Evolutionary conservation across 2,113 vertebrate genomes (phyloP), one percentile per base, ranked within the genome.

Genomic region (Nanorana parkeri): DNA sequence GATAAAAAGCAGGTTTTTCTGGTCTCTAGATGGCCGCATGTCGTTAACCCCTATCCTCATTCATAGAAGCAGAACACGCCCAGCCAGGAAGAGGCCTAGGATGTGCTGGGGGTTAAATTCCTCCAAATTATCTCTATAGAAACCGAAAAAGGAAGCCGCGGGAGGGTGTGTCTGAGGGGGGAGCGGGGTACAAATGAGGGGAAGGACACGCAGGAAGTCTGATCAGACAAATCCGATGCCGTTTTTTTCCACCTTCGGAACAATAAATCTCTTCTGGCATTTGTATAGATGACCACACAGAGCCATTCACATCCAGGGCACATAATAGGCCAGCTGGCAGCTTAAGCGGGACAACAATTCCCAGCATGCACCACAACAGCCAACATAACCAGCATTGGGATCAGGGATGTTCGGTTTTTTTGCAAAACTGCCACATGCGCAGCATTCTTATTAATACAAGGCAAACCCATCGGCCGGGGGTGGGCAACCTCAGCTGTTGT

Each of bases 81-180:
- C 5, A 10, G 20, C 4, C 41, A 11, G 20, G 21, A 60, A 60
- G 8, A 23, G 21, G 20, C 17, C 58, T 10, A n/a, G n/a, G 58
- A n/a, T 21, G 8, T 11, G 58, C 20, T 21, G 21, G 58, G 32
- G 58, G 58, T 60, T 60, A 60, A 60, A 69, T 21, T 13, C 68
- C 23, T 51, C 15, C 47, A 26, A 56, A 56, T 73, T 56, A 73
- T 73, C 17, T 73, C 69, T 56, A 20, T 20, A 32, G 71, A 74
- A 69, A 51, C 32, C 11, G n/a, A 51, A 69, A 47, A 69, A 51
- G 65, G 67, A 69, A 74, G 71, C 52, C 3, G 26, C 54, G 24
- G 51, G 47, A 54, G 68, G 68, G 47, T 51, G 67, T 68, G 67
- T 21, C 67, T 2, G 8, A 19, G 15, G 26, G 47, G 68, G 23